Conservation (phyloP, 2,797 vertebrate species). For the Acrocephalus scirpaceus region DNA sequence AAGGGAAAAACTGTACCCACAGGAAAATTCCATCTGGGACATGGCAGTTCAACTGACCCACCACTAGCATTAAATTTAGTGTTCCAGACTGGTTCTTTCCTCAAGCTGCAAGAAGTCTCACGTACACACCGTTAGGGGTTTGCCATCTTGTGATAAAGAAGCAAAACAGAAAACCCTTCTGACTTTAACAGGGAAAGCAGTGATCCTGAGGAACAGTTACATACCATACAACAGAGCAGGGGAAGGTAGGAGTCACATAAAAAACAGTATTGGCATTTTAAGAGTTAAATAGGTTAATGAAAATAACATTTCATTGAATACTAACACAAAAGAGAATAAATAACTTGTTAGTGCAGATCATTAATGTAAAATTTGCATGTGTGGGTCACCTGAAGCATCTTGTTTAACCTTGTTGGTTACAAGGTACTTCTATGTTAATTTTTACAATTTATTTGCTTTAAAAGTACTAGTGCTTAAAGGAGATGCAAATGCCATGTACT, state of each 20-base stretch:
- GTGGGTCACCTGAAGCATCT: neutral
- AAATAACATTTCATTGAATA: neutral
- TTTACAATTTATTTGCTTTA: neutral
- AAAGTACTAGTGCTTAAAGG: neutral
- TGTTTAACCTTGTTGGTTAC: neutral
- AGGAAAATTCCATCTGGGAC: neutral
- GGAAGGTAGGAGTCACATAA: neutral
- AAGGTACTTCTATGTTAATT: neutral
- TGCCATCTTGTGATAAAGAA: neutral
- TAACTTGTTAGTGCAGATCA: neutral
- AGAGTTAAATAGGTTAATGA: neutral
- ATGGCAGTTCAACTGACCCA: neutral
- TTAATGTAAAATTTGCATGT: neutral
- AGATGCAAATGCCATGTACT: neutral
- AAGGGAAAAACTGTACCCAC: neutral
- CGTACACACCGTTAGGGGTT: rapidly evolving
- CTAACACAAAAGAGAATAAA: neutral
- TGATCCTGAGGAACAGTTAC: neutral
- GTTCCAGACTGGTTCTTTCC: neutral
- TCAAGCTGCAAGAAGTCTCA: slow-evolving; percentile 53
- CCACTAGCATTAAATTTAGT: neutral
- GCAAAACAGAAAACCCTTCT: neutral
- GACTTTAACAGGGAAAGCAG: neutral
- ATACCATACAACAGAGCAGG: neutral
- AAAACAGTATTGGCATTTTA: neutral